Evolutionary conservation across 2,797 vertebrate genomes (phyloP).

Genomic region (Platalea minor): DNA sequence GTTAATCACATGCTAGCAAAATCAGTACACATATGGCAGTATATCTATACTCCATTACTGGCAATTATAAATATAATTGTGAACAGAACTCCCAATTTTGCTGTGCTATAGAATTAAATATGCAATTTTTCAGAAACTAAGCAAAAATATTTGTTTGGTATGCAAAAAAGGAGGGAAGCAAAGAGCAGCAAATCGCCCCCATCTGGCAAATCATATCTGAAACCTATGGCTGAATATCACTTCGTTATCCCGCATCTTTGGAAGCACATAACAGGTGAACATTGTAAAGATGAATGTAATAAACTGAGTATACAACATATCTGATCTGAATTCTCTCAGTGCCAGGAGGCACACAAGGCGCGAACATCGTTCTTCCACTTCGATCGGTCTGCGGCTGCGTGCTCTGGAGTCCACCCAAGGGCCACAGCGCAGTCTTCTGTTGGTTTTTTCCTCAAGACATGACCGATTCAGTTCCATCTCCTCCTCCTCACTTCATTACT

Average conservation of each 20-base stretch:
- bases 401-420: too few relatives aligned
- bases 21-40: background rate
- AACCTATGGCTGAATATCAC: background rate
- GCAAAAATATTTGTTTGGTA: background rate
- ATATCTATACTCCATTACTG: background rate
- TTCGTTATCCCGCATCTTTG: background rate
- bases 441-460: too few relatives aligned
- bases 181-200: background rate
- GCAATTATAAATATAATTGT: background rate
- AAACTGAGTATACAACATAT: background rate
- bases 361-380: too few relatives aligned
- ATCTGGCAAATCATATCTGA: background rate
- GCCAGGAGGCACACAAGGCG: too few relatives aligned
- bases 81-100: background rate
- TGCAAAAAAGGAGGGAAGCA: background rate
- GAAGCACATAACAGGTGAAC: background rate
- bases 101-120: background rate
- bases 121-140: background rate
- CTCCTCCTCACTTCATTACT: too few relatives aligned
- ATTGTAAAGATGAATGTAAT: background rate
- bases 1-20: background rate
- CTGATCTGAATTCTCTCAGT: too few relatives aligned
- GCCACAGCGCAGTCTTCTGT: too few relatives aligned
- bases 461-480: too few relatives aligned
- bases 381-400: too few relatives aligned